phyloP scores from a whole-genome alignment of 2,113 vertebrate genomes.

The Colaptes auratus region DNA sequence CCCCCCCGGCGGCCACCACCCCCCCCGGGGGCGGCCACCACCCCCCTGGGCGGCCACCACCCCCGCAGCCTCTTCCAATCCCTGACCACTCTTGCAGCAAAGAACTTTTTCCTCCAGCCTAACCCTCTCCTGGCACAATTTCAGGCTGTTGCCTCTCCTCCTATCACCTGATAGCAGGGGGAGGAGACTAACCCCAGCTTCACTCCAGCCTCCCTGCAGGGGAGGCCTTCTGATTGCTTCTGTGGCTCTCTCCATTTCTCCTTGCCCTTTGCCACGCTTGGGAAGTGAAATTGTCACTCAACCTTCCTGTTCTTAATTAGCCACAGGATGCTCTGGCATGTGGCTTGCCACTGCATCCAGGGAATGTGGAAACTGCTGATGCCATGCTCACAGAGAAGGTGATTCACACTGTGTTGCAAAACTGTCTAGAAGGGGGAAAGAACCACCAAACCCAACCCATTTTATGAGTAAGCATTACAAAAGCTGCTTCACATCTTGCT shows the following conservation, averaged over 20 bases:
- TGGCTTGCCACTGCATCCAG: not conserved
- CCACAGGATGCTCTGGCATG: not conserved
- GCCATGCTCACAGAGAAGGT: not conserved
- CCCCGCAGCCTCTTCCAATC: no score
- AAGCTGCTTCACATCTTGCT: not conserved
- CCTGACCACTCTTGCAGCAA: no score
- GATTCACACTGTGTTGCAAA: not conserved
- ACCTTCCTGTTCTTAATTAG: not conserved
- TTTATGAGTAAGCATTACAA: constrained; percentile 24
- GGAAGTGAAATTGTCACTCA: not conserved
- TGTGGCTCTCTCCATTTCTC: not conserved
- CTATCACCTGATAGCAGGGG: no score
- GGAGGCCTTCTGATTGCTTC: not conserved
- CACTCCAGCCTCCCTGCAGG: no score
- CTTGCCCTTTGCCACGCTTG: not conserved
- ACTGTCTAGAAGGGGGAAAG: not conserved
- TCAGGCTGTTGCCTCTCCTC: no score
- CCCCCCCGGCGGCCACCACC: no score
- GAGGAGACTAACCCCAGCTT: no score
- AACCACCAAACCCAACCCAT: not conserved
- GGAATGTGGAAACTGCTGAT: not conserved
- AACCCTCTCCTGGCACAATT: no score
- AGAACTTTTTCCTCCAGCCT: no score
- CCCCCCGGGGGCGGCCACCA: no score
- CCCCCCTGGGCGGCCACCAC: no score